Evolutionary conservation across 2,797 vertebrate species (phyloP).

Genomic region (Lagorchestes hirsutus): DNA sequence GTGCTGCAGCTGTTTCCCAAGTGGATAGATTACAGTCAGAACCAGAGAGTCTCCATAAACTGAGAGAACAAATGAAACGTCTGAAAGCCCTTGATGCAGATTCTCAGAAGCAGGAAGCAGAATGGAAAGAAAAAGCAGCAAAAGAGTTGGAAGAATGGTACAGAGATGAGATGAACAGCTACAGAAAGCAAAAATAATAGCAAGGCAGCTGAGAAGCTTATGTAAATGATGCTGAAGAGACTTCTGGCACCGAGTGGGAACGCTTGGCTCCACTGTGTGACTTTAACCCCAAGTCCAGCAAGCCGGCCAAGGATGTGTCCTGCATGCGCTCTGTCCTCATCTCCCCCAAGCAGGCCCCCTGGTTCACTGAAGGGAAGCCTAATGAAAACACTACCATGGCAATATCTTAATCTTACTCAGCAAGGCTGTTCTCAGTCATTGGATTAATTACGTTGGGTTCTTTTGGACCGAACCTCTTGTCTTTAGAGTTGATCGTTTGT

Average conservation of each 20-base stretch:
- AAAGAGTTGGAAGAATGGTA: too few species aligned
- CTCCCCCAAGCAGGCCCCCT: conserved; percentile 96
- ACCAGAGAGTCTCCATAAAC: too few species aligned
- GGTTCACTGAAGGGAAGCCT: conserved; percentile 90
- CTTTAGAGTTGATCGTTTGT: conserved; percentile 87
- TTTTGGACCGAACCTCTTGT: conserved; percentile 93
- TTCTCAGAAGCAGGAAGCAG: too few species aligned
- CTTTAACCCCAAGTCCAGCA: conserved; percentile 99
- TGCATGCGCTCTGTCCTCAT: conserved; percentile 99
- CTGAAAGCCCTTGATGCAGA: too few species aligned
- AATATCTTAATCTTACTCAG: conserved; percentile 86
- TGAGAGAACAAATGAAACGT: too few species aligned
- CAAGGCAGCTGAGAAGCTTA: conserved; percentile 98
- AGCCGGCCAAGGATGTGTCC: conserved; percentile 98
- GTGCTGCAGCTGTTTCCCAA: too few species aligned
- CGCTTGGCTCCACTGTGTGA: conserved; percentile 98
- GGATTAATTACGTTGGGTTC: conserved; percentile 87
- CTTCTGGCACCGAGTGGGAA: conserved; percentile 97
- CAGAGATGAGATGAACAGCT: too few species aligned
- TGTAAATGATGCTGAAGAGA: conserved; percentile 95
- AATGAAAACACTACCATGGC: conserved; percentile 83
- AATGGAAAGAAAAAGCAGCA: too few species aligned
- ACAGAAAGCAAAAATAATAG: not conserved
- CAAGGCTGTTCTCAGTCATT: conserved; percentile 86
- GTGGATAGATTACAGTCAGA: too few species aligned